Evolutionary conservation across 2,797 vertebrate species (phyloP).

Genomic region (Gouania willdenowi): DNA sequence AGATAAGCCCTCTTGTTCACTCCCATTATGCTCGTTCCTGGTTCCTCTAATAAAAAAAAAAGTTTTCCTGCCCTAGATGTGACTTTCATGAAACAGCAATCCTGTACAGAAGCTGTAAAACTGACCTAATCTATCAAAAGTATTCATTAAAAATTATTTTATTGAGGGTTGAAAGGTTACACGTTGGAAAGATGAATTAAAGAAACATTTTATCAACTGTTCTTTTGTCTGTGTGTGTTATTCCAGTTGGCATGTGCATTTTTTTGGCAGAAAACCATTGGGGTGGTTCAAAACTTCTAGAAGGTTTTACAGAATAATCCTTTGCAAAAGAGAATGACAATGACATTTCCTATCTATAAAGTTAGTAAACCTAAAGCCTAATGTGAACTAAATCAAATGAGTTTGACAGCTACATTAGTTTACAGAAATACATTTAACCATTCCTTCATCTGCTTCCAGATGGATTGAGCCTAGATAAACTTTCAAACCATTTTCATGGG

Average conservation of each 20-base stretch:
- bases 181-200: slow-evolving; percentile 81
- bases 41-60: slow-evolving; percentile 86
- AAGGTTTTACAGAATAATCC: too few species aligned
- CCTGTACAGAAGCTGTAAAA: slow-evolving; percentile 94
- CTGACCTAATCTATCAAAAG: slow-evolving; percentile 89
- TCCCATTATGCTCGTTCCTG: slow-evolving; percentile 87
- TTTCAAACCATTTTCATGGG: too few species aligned
- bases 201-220: slow-evolving; percentile 82
- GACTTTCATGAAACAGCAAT: slow-evolving; percentile 86
- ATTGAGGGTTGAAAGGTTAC: slow-evolving; percentile 56
- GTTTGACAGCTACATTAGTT: too few species aligned
- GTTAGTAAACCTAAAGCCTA: too few species aligned
- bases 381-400: too few species aligned
- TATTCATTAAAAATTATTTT: slow-evolving; percentile 90
- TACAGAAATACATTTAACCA: too few species aligned
- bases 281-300: too few species aligned
- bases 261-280: too few species aligned
- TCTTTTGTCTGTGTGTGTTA: slow-evolving; percentile 62
- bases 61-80: slow-evolving; percentile 93
- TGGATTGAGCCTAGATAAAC: too few species aligned
- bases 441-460: too few species aligned
- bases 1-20: slow-evolving; percentile 55
- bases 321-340: too few species aligned
- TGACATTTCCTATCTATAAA: too few species aligned
- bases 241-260: slow-evolving; percentile 24